Evolutionary conservation across 2,888 invertebrate species (phyloP), one percentile per base, ranked within the genome.

Genomic region (Branchinecta sandiegonensis): DNA sequence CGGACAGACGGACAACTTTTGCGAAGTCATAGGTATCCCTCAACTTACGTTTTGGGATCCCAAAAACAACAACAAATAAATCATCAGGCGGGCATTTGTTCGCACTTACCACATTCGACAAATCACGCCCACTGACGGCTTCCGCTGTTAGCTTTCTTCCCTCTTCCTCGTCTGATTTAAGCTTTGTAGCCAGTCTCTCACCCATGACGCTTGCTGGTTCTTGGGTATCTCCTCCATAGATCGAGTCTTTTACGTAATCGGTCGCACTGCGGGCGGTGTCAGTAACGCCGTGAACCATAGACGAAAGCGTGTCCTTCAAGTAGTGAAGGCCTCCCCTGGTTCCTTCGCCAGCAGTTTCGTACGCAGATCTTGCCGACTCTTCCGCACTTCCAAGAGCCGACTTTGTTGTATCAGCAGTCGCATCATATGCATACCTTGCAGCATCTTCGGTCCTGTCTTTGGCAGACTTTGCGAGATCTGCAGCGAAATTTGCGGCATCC

Each of bases 101-200:
- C n/a, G n/a, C 9, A 56, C 63, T 56, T 56, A 56, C 63, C n/a
- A 56, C 63, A 17, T 56, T n/a, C 8, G 63, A 56, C 63, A 56
- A 56, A 10, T 56, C 63, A 17, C 63, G 63, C 14, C 23, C 63
- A 17, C 23, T 56, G 14, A 56, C 14, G n/a, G 63, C 63, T 56
- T 56, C 63, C 10, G n/a, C 63, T 23, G 63, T 56, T 56, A 56
- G 63, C 63, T 56, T 56, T 10, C 23, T 56, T 23, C 63, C 63
- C 63, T 56, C 63, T 56, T 56, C 23, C 23, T 56, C 63, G 63
- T n/a, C n/a, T 10, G 8, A 17, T 23, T 17, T 23, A n/a, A 56
- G 63, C n/a, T 56, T n/a, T 23, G n/a, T n/a, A 17, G 63, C 63
- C 63, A 56, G 23, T 1, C 23, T 56, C 23, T 56, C 63, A 2